Evolutionary conservation across 2,797 vertebrate species (phyloP), one percentile per base, ranked within the genome.

Genomic region (Myripristis jacobus): DNA sequence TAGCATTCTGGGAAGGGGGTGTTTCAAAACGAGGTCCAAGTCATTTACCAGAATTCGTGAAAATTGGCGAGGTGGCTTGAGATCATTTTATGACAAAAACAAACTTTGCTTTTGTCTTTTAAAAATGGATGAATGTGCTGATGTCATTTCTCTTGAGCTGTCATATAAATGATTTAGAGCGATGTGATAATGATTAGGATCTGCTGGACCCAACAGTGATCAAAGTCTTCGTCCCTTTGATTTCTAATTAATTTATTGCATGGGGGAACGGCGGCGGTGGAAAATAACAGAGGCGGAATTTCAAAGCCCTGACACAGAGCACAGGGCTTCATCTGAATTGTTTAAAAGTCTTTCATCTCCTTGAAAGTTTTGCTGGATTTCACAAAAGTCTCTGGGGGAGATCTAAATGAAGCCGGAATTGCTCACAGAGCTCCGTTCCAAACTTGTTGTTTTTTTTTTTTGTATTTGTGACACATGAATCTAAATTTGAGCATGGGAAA

Each of bases 1-100:
- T 55, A 9, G 27, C 22, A 51, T 15, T 57, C 71, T 47, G 70
- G 52, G 29, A 44, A 52, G 11, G 19, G 9, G 41, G 15, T 48
- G 60, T 54, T 21, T 53, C 46, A 51, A 38, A 15, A 50, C 21
- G 19, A n/a, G 11, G 43, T 29, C 69, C 25, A 21, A 43, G 18
- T 13, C 43, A 9, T 22, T 59, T 6, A 66, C 77, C 29, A 54
- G 25, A 46, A 69, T 66, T 64, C 62, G 43, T 54, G 19, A 70
- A 27, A n/a, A 34, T 19, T 15, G 19, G 9, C 48, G 50, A 58
- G 43, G 54, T 38, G 53, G 51, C 8, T 51, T 29, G 19, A 27
- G 60, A 63, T 44, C 15, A 44, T 3, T 44, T 44, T 16, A 16
- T 16, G 43, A 19, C 47, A 24, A n/a, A 44, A 44, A 4, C 10